Conservation (phyloP, 2,888 invertebrate genomes). For the Synergus umbraculus region DNA sequence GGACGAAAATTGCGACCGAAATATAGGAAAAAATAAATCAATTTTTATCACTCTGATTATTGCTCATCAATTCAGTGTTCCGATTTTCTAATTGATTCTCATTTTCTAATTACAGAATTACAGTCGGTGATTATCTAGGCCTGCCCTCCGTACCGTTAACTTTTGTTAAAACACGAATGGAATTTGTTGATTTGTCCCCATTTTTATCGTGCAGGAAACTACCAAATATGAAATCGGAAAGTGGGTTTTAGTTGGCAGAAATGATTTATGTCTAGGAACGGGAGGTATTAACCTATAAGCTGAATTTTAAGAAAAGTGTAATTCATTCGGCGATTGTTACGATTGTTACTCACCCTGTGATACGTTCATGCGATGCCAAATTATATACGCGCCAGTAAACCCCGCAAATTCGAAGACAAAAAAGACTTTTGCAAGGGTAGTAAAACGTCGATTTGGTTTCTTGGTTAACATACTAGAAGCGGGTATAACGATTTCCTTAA, state of each 20-base stretch:
- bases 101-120: background rate
- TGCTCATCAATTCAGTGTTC: background rate
- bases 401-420: constrained; percentile 81
- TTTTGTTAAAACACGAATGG: background rate
- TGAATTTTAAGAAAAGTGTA: background rate
- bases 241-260: background rate
- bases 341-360: constrained; percentile 81
- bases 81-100: background rate
- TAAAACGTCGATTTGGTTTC: constrained; percentile 79
- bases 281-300: constrained; percentile 57
- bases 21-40: background rate
- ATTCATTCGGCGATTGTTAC: constrained; percentile 57
- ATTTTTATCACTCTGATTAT: background rate
- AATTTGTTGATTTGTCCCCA: background rate
- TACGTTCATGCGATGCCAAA: constrained; percentile 85
- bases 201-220: background rate
- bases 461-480: constrained; percentile 82
- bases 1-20: background rate
- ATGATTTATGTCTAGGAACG: background rate
- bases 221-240: background rate
- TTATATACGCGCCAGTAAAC: constrained; percentile 81
- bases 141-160: constrained; percentile 8
- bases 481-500: constrained; percentile 68
- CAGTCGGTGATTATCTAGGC: background rate
- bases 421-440: constrained; percentile 79